Evolutionary conservation across 2,888 invertebrate genomes (phyloP), one percentile per base, ranked within the genome.

Genomic region (Sesia bembeciformis): DNA sequence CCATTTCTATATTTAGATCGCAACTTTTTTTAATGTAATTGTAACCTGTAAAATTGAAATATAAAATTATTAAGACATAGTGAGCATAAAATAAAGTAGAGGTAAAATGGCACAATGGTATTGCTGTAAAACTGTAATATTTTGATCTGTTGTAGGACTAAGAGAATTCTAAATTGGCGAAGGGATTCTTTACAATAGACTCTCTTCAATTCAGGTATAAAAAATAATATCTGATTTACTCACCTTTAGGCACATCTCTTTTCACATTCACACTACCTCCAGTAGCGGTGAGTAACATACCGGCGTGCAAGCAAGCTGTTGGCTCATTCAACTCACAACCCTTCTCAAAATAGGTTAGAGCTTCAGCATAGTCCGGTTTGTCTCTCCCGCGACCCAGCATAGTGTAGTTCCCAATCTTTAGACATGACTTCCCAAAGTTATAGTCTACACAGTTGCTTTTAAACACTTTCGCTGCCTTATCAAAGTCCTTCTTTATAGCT

Each of bases 371-470:
- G 67, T 94, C 92, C 23, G 91, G 87, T 63, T 92, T 91, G 0
- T 78, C 78, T 39, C 65, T 65, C 5, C 85, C 89, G 42, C 91
- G 91, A 53, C 96, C 96, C 3, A 93, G 65, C 58, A 94, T 76
- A 51, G 90, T 87, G 63, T 94, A 95, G 68, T 94, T 94, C 3
- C 95, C 98, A 75, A 92, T 95, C 81, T 97, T 97, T 62, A 94
- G 92, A 78, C 99, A 99, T 72, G 98, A 98, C 74, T 93, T 94
- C 4, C 93, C 93, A 75, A 92, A 96, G 59, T 94, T 93, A 67
- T 93, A 93, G 58, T 96, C 94, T 71, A 97, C 94, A 79, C 98
- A 99, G 78, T 97, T 98, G 50, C 91, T 92, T 82, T 94, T 94
- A 76, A 93, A 98, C 4, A 98, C 92, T 67, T 93, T 93, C 0